These are phyloP conservation scores for Trimorus sp. DNA, from an alignment of 2,888 invertebrate species.

Conservation along the genomic window DNA sequence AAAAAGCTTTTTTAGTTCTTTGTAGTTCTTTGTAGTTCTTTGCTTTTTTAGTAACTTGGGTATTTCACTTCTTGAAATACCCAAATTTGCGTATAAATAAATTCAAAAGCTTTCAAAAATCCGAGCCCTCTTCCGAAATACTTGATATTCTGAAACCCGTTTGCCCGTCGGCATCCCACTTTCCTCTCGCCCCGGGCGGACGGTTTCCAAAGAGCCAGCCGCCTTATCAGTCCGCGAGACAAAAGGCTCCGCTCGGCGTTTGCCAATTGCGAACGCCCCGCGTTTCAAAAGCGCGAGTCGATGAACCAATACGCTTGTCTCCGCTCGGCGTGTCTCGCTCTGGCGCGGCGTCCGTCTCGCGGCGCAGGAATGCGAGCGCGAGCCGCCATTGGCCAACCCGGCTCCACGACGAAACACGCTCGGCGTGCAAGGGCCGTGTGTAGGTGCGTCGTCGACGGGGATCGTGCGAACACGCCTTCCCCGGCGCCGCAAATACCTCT, in stretches of 20 bases:
- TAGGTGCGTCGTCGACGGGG: conserved; percentile 65
- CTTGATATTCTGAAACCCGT: not conserved
- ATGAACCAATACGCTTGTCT: conserved; percentile 80
- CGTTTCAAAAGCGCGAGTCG: conserved; percentile 79
- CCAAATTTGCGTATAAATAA: not conserved
- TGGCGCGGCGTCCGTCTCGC: conserved; percentile 5
- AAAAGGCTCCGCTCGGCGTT: conserved; percentile 71
- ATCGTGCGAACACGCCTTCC: conserved; percentile 65
- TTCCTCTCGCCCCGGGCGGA: conserved; percentile 22
- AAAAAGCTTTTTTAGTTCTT: no score
- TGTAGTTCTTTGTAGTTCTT: no score
- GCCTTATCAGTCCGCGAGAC: conserved; percentile 34
- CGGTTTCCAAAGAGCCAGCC: no score
- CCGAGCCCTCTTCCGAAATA: no score
- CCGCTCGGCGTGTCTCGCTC: conserved; percentile 72
- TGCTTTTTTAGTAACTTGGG: no score
- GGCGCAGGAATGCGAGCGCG: conserved; percentile 78
- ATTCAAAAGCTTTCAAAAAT: no score
- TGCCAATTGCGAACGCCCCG: conserved; percentile 76
- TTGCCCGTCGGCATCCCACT: not conserved
- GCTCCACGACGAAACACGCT: conserved; percentile 63
- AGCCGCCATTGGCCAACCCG: conserved; percentile 76
- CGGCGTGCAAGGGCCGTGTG: conserved; percentile 64
- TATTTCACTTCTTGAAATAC: no score
- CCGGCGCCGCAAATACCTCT: conserved; percentile 55